Base-by-base conservation (phyloP, 1,140 invertebrate species). In the Drosophila sproati region DNA sequence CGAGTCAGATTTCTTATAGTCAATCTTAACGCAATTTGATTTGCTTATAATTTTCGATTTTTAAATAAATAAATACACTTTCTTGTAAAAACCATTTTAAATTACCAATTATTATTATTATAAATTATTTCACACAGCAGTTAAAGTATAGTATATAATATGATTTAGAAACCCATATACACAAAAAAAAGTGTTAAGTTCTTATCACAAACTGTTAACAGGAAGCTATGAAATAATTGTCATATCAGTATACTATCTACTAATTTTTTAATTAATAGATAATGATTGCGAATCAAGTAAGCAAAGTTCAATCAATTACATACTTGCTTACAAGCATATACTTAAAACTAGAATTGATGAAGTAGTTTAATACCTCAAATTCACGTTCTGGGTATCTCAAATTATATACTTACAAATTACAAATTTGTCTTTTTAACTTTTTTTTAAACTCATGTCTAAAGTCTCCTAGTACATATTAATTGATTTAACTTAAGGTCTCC, bases 221-320 rank as follows among this genome's bases (percentile, higher is more conserved):
- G 66, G 51, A 70, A 74, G 45, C 57, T 57, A 51, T 62, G 43
- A 63, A 51, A 39, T 56, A 69, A 31, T 63, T 62, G 43, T 51
- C 52, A 70, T 74, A 74, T 62, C 67, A 74, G 57, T 63, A 41
- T 10, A 62, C 43, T 70, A 70, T 70, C 41, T 57, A 34, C 37
- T 55, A 56, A 43, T 32, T 70, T 74, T 55, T 47, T 52, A 43
- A n/a, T 41, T n/a, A 35, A 50, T 32, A 45, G 64, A 73, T 67
- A 73, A 67, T 67, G 43, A 12, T 48, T 48, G 35, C 34, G 29
- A 67, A 67, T 67, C 20, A 45, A 39, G 41, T 35, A 34, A 54
- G 7, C 71, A 69, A 73, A 73, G 71, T 61, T 60, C 56, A 69
- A 39, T 47, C 28, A 41, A 61, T n/a, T n/a, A 43, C 20, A 41